These are phyloP conservation scores for Psittacula derbiana DNA, from an alignment of 2,797 vertebrate genomes.

Conservation along the genomic window DNA sequence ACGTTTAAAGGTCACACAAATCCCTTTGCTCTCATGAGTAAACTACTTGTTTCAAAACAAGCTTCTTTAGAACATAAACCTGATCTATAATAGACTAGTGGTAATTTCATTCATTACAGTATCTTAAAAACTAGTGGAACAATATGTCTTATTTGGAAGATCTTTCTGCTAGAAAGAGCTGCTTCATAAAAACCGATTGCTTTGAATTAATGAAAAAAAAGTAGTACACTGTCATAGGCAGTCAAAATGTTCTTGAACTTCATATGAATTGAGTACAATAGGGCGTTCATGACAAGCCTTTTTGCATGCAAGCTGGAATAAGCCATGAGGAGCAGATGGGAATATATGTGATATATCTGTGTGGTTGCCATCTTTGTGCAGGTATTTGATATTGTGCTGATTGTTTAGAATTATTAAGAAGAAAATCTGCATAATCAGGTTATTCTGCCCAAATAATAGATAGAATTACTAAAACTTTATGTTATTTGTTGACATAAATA, in stretches of 20 bases:
- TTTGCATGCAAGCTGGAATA: background rate
- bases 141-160: background rate
- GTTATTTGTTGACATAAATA: background rate
- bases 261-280: background rate
- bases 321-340: conserved; percentile 3
- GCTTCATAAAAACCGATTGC: background rate
- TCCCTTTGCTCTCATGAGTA: background rate
- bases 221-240: background rate
- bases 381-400: background rate
- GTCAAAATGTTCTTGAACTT: background rate
- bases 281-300: background rate
- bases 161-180: background rate
- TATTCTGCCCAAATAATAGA: background rate
- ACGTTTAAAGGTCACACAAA: background rate
- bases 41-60: background rate
- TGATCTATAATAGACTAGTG: accelerated
- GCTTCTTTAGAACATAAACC: background rate
- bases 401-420: conserved; percentile 24
- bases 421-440: background rate
- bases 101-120: background rate
- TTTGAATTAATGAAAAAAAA: background rate
- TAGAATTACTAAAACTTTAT: background rate
- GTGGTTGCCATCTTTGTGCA: background rate
- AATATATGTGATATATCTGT: conserved; percentile 17
- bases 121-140: background rate